phyloP scores from a whole-genome alignment of 2,113 vertebrate genomes.

The Periophthalmodon schlosseri region DNA sequence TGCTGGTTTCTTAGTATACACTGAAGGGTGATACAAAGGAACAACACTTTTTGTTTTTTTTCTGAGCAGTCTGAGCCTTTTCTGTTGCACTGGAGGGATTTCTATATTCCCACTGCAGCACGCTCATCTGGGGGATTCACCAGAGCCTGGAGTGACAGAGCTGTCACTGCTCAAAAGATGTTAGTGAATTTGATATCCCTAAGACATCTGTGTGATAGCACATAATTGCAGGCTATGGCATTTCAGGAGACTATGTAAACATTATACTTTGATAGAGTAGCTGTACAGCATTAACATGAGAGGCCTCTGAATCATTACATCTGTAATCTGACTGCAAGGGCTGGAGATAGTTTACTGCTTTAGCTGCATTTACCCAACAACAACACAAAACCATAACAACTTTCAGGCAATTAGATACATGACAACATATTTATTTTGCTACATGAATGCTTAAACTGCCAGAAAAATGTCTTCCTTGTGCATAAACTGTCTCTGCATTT shows the following conservation, averaged over 20 bases:
- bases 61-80: constrained; percentile 5
- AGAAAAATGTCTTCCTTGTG: too few relatives aligned
- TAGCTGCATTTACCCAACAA: too few relatives aligned
- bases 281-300: neutral
- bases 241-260: neutral
- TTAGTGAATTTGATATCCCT: neutral
- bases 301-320: neutral
- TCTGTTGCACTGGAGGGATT: constrained; percentile 38
- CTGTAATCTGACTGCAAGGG: neutral
- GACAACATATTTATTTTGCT: too few relatives aligned
- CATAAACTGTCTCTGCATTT: too few relatives aligned
- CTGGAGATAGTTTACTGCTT: neutral
- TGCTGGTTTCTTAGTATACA: neutral
- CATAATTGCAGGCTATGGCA: neutral
- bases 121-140: constrained; percentile 26
- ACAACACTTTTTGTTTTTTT: neutral
- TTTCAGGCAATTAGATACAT: too few relatives aligned
- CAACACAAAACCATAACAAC: too few relatives aligned
- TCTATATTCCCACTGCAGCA: constrained; percentile 14
- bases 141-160: constrained; percentile 10
- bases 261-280: neutral
- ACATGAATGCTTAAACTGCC: too few relatives aligned
- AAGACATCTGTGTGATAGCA: neutral
- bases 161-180: constrained; percentile 4
- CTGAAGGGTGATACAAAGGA: neutral